Conservation (phyloP, 1,140 invertebrate species). For the Sycobia sp. region DNA sequence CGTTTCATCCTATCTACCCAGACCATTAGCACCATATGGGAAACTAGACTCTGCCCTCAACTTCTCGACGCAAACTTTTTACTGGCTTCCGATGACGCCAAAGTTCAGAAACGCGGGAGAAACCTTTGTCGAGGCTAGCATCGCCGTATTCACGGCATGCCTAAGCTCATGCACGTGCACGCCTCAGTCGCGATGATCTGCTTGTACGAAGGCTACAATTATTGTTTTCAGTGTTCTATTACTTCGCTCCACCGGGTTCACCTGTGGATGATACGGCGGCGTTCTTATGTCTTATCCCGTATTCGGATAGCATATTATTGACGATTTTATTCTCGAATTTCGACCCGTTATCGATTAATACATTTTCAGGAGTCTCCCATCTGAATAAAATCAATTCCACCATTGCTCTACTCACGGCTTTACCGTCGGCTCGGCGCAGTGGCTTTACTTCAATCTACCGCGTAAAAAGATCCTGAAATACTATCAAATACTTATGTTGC, state of each 20-base stretch:
- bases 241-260: conserved; percentile 7
- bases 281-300: not conserved
- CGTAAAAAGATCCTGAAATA: conserved; percentile 32
- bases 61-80: not conserved
- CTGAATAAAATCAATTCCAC: conserved; percentile 17
- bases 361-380: conserved; percentile 22
- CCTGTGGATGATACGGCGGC: conserved; percentile 9
- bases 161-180: conserved; percentile 4
- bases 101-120: conserved; percentile 25
- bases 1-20: conserved; percentile 5
- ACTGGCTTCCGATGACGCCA: not conserved
- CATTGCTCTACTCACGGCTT: not conserved
- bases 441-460: conserved; percentile 26
- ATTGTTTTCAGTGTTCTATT: conserved; percentile 18
- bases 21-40: not conserved
- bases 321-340: conserved; percentile 19
- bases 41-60: not conserved
- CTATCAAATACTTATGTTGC: conserved; percentile 11
- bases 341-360: conserved; percentile 26
- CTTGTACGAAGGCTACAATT: not conserved
- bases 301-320: not conserved
- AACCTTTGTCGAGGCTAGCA: not conserved
- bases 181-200: conserved; percentile 8
- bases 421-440: not conserved
- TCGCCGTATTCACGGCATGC: conserved; percentile 10